Conservation (phyloP, 2,888 invertebrate genomes). For the Hecatera dysodea region DNA sequence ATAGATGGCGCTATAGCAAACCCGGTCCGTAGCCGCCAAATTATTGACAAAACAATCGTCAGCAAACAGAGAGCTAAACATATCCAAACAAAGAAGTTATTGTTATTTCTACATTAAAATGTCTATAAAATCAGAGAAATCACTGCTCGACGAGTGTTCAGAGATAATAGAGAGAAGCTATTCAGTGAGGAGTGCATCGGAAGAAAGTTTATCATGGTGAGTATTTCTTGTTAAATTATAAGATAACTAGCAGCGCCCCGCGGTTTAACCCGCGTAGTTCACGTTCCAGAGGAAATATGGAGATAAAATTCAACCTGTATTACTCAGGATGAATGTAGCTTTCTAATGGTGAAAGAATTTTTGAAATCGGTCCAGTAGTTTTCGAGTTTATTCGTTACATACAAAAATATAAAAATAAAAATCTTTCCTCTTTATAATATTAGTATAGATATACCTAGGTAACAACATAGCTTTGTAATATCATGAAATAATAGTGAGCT, state of each 20-base stretch:
- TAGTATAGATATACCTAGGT: too few species aligned
- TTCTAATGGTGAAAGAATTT: too few species aligned
- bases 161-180: constrained; percentile 84
- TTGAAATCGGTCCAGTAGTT: too few species aligned
- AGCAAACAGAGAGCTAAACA: neutral
- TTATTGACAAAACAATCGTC: neutral
- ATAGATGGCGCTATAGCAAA: constrained; percentile 2
- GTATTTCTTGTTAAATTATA: constrained; percentile 31
- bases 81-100: neutral
- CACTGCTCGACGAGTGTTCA: constrained; percentile 82
- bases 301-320: too few species aligned
- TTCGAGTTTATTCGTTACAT: too few species aligned
- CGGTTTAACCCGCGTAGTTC: too few species aligned
- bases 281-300: too few species aligned
- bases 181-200: constrained; percentile 80
- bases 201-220: constrained; percentile 83
- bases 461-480: neutral
- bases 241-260: too few species aligned
- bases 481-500: neutral
- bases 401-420: too few species aligned
- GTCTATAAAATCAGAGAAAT: constrained; percentile 86
- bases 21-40: neutral
- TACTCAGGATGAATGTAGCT: too few species aligned
- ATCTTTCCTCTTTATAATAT: too few species aligned
- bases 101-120: constrained; percentile 63